Evolutionary conservation across 2,797 vertebrate species (phyloP), one percentile per base, ranked within the genome.

Genomic region (Syncerus caffer): DNA sequence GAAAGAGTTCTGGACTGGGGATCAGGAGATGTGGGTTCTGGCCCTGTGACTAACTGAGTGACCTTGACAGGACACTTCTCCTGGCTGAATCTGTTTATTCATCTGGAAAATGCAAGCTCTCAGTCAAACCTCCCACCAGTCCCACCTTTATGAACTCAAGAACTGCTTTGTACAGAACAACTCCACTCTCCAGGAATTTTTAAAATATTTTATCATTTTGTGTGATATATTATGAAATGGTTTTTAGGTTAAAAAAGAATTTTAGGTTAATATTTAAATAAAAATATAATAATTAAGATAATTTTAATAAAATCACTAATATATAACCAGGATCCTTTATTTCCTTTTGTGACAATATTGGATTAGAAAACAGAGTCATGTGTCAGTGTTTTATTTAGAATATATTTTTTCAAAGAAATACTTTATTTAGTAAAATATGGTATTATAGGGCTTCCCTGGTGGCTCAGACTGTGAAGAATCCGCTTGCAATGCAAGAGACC

Each of bases 201-300:
- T 15, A 60, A 45, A 87, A 84, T 38, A 23, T 67, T 71, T 94
- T 62, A 42, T 82, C 13, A 51, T 82, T 97, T 91, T 96, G 53
- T 50, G 50, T 64, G 27, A 6, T 55, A 34, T 92, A 67, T 83
- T 86, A 78, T 50, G 6, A 95, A 89, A 71, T 90, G 34, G 38
- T 79, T 96, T 71, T 55, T 84, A 90, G 45, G 58, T 78, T 55
- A 86, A 92, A 85, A 78, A 21, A 51, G 15, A 4, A 34, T 38
- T 92, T 85, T 89, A 89, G 57, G 16, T 21, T 34, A 90, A 31
- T 78, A 85, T 79, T 95, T 96, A 84, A 96, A 58, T 95, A 60
- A 47, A 76, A 88, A 80, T 31, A 45, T 79, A 45, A 25, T 34
- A 84, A 60, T 58, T 58, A 58, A 64, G 10, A 51, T 90, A 90